phyloP scores from a whole-genome alignment of 2,888 invertebrate species.

The Trissolcus japonicus region DNA sequence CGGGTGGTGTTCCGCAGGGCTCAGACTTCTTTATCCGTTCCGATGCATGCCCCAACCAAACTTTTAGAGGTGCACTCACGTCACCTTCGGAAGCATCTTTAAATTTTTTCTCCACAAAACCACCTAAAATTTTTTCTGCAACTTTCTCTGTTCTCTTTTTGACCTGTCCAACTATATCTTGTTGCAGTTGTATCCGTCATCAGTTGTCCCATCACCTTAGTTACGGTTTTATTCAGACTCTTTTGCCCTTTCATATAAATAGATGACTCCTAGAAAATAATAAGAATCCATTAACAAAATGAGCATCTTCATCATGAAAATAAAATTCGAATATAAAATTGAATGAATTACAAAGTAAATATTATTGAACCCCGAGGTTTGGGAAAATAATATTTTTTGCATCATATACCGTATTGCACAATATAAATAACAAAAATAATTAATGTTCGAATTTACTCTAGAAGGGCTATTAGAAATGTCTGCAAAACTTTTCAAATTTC shows the following conservation, averaged over 20 bases:
- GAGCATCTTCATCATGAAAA: neutral
- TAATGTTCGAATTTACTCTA: no score
- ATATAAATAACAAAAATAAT: no score
- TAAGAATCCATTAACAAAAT: neutral
- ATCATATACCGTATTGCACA: no score
- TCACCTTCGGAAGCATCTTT: slow-evolving; percentile 3
- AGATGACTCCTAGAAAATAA: neutral
- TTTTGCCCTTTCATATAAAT: neutral
- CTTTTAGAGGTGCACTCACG: slow-evolving; percentile 11
- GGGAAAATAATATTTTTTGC: no score
- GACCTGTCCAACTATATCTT: slow-evolving; percentile 11
- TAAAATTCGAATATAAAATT: neutral
- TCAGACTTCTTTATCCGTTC: slow-evolving; percentile 5
- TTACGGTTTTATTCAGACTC: slow-evolving; percentile 3
- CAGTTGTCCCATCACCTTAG: neutral
- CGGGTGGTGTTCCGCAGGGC: no score
- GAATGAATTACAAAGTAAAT: no score
- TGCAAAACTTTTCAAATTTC: no score
- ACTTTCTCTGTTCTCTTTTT: slow-evolving; percentile 10
- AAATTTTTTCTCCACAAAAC: slow-evolving; percentile 2
- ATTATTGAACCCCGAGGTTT: no score
- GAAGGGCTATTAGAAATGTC: no score
- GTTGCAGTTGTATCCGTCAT: slow-evolving; percentile 4
- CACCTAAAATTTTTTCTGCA: slow-evolving; percentile 9
- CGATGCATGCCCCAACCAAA: slow-evolving; percentile 7